Conservation (phyloP, 2,797 vertebrate species). For the Peromyscus nudipes region DNA sequence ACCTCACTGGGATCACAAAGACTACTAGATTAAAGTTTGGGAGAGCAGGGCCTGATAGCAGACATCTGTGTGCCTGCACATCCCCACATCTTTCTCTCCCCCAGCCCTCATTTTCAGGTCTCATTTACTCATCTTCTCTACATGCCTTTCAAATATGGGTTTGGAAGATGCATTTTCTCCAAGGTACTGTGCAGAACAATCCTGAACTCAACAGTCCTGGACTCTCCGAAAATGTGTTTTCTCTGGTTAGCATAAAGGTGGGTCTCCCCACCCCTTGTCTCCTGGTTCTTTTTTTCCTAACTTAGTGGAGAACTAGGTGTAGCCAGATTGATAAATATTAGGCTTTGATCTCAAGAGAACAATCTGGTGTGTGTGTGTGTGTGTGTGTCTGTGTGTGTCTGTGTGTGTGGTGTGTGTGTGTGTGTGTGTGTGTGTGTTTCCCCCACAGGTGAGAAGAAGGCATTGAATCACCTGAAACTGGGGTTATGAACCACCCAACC, state of each 20-base stretch:
- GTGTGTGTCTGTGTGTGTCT: no score
- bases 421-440: background rate
- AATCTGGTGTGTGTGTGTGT: background rate
- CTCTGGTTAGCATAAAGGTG: background rate
- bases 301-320: background rate
- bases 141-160: background rate
- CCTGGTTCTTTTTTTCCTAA: conserved; percentile 9
- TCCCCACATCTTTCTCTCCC: background rate
- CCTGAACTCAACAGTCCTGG: background rate
- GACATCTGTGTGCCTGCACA: no score
- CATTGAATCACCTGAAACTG: background rate
- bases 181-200: background rate
- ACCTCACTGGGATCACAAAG: conserved; percentile 5
- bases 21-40: conserved; percentile 13
- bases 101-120: background rate
- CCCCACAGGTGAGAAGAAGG: background rate
- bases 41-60: background rate
- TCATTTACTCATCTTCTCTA: background rate
- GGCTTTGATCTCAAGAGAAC: conserved; percentile 30
- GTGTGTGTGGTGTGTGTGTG: no score
- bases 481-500: background rate
- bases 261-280: background rate
- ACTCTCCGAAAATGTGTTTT: background rate
- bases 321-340: background rate
- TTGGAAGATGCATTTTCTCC: background rate